Conservation (phyloP, 2,888 invertebrate genomes). For the Pycnomerus fuliginosus region DNA sequence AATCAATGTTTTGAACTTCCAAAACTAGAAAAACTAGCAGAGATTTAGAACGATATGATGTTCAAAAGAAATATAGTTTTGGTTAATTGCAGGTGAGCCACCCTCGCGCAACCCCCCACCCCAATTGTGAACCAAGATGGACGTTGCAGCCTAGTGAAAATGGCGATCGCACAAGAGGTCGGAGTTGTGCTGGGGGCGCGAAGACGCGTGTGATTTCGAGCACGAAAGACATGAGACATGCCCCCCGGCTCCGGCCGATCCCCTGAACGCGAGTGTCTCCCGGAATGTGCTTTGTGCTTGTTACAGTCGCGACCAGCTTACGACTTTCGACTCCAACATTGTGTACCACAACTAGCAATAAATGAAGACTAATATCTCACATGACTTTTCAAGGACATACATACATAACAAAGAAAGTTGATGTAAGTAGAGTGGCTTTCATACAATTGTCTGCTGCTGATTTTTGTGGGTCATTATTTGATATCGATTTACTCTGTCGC, state of each 20-base stretch:
- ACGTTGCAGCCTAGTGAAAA: constrained; percentile 44
- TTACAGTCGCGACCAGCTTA: constrained; percentile 31
- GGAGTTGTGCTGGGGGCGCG: constrained; percentile 42
- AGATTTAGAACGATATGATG: too few relatives aligned
- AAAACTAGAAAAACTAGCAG: too few relatives aligned
- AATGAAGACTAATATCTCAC: constrained; percentile 51
- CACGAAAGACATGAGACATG: constrained; percentile 22
- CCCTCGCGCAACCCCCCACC: constrained; percentile 32
- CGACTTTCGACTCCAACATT: constrained; percentile 36
- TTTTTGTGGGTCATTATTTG: constrained; percentile 50
- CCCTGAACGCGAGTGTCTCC: constrained; percentile 33
- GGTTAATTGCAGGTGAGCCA: too few relatives aligned
- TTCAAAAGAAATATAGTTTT: too few relatives aligned
- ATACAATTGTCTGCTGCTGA: constrained; percentile 31
- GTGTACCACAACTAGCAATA: constrained; percentile 49
- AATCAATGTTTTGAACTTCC: too few relatives aligned
- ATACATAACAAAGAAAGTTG: constrained; percentile 51
- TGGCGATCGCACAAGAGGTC: constrained; percentile 43
- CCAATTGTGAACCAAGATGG: constrained; percentile 39
- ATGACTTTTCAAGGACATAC: constrained; percentile 52
- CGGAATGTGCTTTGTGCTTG: constrained; percentile 43
- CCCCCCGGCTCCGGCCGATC: constrained; percentile 24
- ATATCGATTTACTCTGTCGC: constrained; percentile 53
- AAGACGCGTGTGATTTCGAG: constrained; percentile 27
- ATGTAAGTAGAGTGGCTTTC: constrained; percentile 48